Conservation (phyloP, 2,797 vertebrate genomes). For the Pithecia hirsuta region DNA sequence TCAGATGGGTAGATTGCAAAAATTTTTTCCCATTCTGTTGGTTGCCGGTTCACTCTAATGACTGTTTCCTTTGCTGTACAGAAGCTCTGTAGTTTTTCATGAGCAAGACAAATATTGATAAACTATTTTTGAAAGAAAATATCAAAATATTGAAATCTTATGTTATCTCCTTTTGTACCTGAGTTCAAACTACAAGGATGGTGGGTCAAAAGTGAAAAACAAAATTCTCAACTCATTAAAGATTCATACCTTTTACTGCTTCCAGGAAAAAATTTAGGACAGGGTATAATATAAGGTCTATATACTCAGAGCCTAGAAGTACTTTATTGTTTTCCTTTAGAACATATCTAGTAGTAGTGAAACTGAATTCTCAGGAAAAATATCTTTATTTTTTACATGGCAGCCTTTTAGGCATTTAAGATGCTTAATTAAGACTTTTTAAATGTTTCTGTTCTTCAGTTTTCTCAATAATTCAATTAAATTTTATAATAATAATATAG, state of each 20-base stretch:
- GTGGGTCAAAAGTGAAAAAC: background rate
- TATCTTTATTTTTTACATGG: background rate
- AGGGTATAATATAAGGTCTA: background rate
- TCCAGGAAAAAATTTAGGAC: background rate
- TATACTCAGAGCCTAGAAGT: background rate
- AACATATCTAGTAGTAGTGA: background rate
- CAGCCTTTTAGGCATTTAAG: background rate
- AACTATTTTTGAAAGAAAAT: background rate
- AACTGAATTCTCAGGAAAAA: background rate
- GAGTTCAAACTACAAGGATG: background rate
- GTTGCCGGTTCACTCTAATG: too few species aligned
- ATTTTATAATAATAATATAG: background rate
- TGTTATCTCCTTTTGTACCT: background rate
- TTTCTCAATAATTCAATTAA: background rate
- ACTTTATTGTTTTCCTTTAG: background rate
- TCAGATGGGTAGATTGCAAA: too few species aligned
- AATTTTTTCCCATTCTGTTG: too few species aligned
- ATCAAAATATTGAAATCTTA: background rate
- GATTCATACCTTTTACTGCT: slow-evolving; percentile 9
- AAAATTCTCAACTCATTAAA: background rate
- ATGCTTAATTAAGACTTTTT: background rate
- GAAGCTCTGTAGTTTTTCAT: background rate
- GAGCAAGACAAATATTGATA: background rate
- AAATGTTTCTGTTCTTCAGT: background rate
- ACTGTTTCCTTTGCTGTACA: too few species aligned